Base-by-base conservation (phyloP, 1,140 invertebrate species). In the Leptinotarsa texana region DNA sequence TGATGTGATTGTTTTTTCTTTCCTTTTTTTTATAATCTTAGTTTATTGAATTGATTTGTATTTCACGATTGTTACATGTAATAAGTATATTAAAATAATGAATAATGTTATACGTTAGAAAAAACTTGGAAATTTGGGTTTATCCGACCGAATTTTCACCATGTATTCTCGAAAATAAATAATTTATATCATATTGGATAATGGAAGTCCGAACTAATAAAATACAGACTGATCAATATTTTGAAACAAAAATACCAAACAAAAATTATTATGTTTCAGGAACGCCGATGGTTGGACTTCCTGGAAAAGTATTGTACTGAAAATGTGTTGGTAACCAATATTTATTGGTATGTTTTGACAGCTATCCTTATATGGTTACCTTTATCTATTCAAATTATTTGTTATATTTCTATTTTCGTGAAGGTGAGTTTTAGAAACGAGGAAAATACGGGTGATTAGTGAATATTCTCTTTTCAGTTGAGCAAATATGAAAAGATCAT, bases 281-380 rank as follows among this genome's bases (percentile, higher is more conserved):
- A 91, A 82, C 86, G 93, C 1, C 85, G 89, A 77, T 94, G 92
- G 93, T 84, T 87, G 42, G 89, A 93, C 83, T 91, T 91, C 78
- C 81, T 90, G 1, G 91, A 94, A 85, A 89, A 84, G 13, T 93
- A 88, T 79, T 94, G 93, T 79, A 88, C 86, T 4, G 92, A 94
- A 85, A 88, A 93, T 68, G 80, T 86, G 0, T 79, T 86, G 6
- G 82, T 92, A 0, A 82, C 91, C 13, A 88, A 89, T 17, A 88
- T 91, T 22, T 94, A 93, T 79, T 94, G 93, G 93, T 89, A 93
- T 78, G 89, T 93, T 18, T 87, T 93, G 0, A 86, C 93, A 11
- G 87, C 89, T 3, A 84, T 92, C 4, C 81, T 93, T 18, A 92
- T 94, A 0, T 94, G 92, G 91, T 80, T 92, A 21, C 93, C 93